Conservation (phyloP, 1,140 invertebrate species). For the Eumaeus atala region DNA sequence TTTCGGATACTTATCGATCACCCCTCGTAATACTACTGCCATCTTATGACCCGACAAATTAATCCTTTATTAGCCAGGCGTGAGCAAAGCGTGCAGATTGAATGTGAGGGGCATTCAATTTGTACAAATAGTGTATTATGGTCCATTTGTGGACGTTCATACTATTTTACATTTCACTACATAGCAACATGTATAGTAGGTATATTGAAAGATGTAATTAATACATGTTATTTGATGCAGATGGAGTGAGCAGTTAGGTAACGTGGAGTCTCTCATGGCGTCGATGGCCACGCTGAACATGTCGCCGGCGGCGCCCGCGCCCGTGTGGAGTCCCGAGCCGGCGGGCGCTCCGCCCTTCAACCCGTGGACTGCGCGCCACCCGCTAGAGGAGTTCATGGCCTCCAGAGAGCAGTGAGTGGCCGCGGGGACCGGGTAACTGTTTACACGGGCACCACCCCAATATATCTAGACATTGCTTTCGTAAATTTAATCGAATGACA, state of each 20-base stretch:
- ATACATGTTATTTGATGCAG: constrained; percentile 12
- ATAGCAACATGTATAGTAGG: no score
- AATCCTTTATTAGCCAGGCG: no score
- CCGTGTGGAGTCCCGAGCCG: constrained; percentile 17
- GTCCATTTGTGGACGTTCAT: no score
- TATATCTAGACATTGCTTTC: no score
- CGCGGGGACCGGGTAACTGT: constrained; percentile 20
- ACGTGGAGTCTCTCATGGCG: constrained; percentile 36
- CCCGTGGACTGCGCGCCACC: constrained; percentile 55
- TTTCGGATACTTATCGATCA: no score
- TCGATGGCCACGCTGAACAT: constrained; percentile 36
- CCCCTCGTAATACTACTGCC: no score
- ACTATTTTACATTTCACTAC: no score
- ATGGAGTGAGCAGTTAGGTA: constrained; percentile 25
- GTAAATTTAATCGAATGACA: no score
- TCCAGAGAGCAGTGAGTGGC: constrained; percentile 39
- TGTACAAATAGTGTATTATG: no score
- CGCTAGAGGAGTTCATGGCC: constrained; percentile 45
- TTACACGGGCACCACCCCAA: neutral
- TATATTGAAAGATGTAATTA: neutral
- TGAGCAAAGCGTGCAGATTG: no score
- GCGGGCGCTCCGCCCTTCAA: constrained; percentile 46
- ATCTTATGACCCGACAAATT: no score
- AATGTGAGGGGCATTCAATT: no score
- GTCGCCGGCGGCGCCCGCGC: constrained; percentile 19